These are phyloP conservation scores for Eupithecia exiguata DNA, from an alignment of 2,888 invertebrate genomes.

Conservation along the genomic window DNA sequence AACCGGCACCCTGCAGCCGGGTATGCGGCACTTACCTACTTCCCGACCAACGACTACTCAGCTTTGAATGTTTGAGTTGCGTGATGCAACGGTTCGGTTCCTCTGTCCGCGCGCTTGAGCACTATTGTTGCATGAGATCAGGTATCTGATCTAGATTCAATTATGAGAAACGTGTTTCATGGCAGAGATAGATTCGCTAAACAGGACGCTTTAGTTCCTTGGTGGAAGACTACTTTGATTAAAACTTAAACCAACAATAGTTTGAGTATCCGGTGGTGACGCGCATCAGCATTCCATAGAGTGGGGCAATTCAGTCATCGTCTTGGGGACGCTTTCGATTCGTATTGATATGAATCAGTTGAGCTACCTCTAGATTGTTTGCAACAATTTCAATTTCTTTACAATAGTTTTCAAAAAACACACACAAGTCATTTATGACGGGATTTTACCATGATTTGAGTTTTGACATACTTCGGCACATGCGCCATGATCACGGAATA, in stretches of 20 bases:
- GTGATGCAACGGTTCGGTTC: slow-evolving; percentile 30
- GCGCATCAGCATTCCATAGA: no score
- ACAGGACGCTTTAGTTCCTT: not conserved
- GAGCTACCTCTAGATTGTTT: no score
- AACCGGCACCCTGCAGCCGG: slow-evolving; percentile 17
- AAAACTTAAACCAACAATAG: not conserved
- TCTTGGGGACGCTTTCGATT: no score
- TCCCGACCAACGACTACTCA: slow-evolving; percentile 28
- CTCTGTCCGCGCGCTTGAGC: slow-evolving; percentile 18
- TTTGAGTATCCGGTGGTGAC: no score
- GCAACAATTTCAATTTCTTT: no score
- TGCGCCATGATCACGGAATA: no score
- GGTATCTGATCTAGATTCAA: slow-evolving; percentile 6
- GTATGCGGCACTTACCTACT: slow-evolving; percentile 40
- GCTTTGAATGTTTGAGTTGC: slow-evolving; percentile 37
- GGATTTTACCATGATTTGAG: no score
- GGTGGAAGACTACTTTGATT: not conserved
- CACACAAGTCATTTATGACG: no score
- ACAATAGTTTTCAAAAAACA: no score
- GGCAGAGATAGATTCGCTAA: not conserved
- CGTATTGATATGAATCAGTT: no score
- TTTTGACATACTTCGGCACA: no score
- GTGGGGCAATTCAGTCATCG: no score
- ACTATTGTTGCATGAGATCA: slow-evolving; percentile 23
- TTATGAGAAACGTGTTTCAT: slow-evolving; percentile 7